phyloP scores from a whole-genome alignment of 1,140 invertebrate species.

The Ceratina calcarata region DNA sequence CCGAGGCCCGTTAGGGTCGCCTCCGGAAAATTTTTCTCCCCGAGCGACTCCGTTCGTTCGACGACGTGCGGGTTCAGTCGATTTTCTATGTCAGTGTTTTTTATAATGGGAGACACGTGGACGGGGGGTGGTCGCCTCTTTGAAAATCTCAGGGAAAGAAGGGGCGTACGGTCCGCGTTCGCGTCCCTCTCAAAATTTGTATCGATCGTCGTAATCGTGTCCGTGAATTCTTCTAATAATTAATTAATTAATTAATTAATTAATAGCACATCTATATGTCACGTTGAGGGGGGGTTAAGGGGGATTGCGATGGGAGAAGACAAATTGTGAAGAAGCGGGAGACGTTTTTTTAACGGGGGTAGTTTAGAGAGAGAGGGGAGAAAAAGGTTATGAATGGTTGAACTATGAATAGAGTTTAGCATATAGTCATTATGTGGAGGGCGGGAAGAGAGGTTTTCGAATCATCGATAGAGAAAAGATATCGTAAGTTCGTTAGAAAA shows the following conservation, averaged over 20 bases:
- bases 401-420: slow-evolving; percentile 80
- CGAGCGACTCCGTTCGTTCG: neutral
- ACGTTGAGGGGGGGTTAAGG: slow-evolving; percentile 37
- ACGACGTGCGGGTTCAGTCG: neutral
- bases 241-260: slow-evolving; percentile 57
- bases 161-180: neutral
- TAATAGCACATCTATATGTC: slow-evolving; percentile 53
- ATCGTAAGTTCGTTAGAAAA: slow-evolving; percentile 57
- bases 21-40: neutral
- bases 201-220: slow-evolving; percentile 56
- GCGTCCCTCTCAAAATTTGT: neutral
- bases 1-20: neutral
- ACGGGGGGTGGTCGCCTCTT: neutral
- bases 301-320: neutral
- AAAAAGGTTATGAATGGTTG: slow-evolving; percentile 78
- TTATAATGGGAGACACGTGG: slow-evolving; percentile 16
- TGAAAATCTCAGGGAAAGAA: neutral
- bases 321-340: neutral
- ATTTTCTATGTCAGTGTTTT: slow-evolving; percentile 60
- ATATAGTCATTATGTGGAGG: slow-evolving; percentile 68
- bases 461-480: slow-evolving; percentile 55
- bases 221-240: slow-evolving; percentile 58
- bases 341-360: neutral
- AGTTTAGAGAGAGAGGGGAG: slow-evolving; percentile 51
- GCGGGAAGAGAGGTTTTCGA: slow-evolving; percentile 53